phyloP scores from a whole-genome alignment of 1,140 invertebrate genomes.

The Archegozetes longisetosus region DNA sequence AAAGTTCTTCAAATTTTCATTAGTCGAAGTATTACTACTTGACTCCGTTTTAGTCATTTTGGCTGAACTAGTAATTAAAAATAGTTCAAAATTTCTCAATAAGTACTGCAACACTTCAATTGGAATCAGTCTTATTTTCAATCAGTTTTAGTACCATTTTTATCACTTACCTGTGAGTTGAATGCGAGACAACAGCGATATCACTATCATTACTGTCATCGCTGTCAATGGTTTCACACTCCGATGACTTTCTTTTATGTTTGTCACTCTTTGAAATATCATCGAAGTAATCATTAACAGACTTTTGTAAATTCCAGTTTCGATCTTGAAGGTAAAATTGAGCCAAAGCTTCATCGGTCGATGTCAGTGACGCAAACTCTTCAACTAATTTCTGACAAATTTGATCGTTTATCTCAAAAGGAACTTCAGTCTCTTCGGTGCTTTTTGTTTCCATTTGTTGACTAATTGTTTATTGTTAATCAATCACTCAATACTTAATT shows the following conservation, averaged over 20 bases:
- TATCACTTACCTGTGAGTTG: not conserved
- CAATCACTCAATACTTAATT: too few species aligned
- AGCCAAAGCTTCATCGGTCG: slow-evolving; percentile 37
- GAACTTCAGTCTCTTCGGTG: too few species aligned
- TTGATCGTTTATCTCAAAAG: too few species aligned
- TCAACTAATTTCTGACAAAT: slow-evolving; percentile 33
- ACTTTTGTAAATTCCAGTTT: slow-evolving; percentile 34
- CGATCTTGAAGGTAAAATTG: slow-evolving; percentile 40
- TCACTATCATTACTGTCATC: slow-evolving; percentile 16
- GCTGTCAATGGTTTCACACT: slow-evolving; percentile 14
- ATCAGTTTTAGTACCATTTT: not conserved
- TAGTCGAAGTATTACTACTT: not conserved
- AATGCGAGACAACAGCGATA: not conserved
- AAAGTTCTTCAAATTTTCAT: slow-evolving; percentile 21
- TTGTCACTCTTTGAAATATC: not conserved
- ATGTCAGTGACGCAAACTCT: slow-evolving; percentile 36
- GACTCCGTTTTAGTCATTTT: not conserved
- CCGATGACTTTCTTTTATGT: slow-evolving; percentile 8
- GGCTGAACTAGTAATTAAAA: not conserved
- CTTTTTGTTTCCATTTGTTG: too few species aligned
- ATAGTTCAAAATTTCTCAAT: not conserved
- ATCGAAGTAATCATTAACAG: slow-evolving; percentile 13
- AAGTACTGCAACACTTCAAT: too few species aligned
- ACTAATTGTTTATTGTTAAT: too few species aligned
- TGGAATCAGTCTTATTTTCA: not conserved